Base-by-base conservation (phyloP, 2,113 vertebrate genomes). In the Athene cunicularia region DNA sequence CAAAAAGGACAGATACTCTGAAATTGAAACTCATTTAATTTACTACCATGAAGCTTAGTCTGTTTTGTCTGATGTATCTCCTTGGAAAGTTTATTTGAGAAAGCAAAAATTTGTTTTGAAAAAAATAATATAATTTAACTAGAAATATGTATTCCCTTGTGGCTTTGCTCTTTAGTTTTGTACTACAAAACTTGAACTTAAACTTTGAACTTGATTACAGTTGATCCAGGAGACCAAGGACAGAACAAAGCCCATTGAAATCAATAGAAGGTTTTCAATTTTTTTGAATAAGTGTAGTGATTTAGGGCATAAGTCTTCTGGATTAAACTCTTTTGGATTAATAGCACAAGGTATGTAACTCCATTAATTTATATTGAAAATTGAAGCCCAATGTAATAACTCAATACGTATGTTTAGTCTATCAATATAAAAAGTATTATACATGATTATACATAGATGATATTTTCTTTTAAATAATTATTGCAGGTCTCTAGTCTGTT, bases 401-500 rank as follows among this genome's bases (percentile, higher is more conserved):
- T 86, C 45, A 37, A 28, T 62, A 27, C 21, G n/a, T 50, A 26
- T 49, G 43, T 70, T 87, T 71, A 77, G 52, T 74, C 55, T 68
- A 7, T 83, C 83, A 30, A 58, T 60, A 45, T 16, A 87, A 87
- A n/a, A 39, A 9, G 6, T 9, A 39, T 56, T 70, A 20, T 53
- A 8, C n/a, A 49, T 27, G 19, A 39, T 39, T 39, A 39, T 39
- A 39, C 39, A 39, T 88, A 80, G 49, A 39, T 94, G 37, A 73
- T 82, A 74, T 80, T 83, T 94, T 72, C 52, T 93, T 12, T 94
- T 53, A 37, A 62, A 95, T 94, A 37, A 96, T 92, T 8, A 2
- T 70, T 96, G 59, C 95, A 99, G 99, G 99, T 99, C 63, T 99
- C 99, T 83, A 99, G 99, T 94, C 98, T 99, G 16, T 99, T 99